phyloP scores from a whole-genome alignment of 37 sponge, comb jelly and placozoan species.

The Spongilla lacustris region DNA sequence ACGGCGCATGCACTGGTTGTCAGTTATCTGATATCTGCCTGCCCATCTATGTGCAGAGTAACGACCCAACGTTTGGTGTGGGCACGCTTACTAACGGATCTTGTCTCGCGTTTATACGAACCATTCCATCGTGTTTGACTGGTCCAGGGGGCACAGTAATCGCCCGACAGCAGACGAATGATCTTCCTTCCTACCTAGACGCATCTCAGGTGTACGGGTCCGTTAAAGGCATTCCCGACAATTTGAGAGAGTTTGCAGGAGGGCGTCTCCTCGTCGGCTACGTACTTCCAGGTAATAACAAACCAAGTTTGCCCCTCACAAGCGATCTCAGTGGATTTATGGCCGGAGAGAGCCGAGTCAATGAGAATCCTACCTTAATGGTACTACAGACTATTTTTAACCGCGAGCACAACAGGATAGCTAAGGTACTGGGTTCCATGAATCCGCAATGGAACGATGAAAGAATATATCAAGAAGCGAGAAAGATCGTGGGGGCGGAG shows the following conservation, averaged over 20 bases:
- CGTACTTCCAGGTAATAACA: not conserved
- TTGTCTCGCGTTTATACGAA: conserved; percentile 67
- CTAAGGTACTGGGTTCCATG: conserved; percentile 40
- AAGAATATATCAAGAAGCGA: conserved; percentile 69
- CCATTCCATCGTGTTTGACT: conserved; percentile 43
- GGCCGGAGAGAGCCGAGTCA: conserved; percentile 63
- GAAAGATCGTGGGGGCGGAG: conserved; percentile 76
- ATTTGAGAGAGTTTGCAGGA: conserved; percentile 7
- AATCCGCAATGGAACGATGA: conserved; percentile 83
- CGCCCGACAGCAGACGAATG: conserved; percentile 66
- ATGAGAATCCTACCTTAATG: conserved; percentile 71
- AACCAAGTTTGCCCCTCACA: not conserved
- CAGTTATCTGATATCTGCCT: conserved; percentile 40
- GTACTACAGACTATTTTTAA: conserved; percentile 87
- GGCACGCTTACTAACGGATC: conserved; percentile 20
- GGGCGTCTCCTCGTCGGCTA: conserved; percentile 23
- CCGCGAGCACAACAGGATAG: conserved; percentile 91
- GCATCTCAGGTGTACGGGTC: conserved; percentile 78
- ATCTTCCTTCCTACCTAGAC: conserved; percentile 66
- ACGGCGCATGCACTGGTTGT: conserved; percentile 18
- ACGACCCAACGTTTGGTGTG: conserved; percentile 44
- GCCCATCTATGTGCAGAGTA: conserved; percentile 52
- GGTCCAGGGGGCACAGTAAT: not conserved
- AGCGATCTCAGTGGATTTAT: conserved; percentile 17
- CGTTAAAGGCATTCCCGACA: conserved; percentile 3